A percentile compares a stretch with the other conserved stretches of the same genome.
Conservation (phyloP, 2,113 vertebrate species). For the Gopherus flavomarginatus region DNA sequence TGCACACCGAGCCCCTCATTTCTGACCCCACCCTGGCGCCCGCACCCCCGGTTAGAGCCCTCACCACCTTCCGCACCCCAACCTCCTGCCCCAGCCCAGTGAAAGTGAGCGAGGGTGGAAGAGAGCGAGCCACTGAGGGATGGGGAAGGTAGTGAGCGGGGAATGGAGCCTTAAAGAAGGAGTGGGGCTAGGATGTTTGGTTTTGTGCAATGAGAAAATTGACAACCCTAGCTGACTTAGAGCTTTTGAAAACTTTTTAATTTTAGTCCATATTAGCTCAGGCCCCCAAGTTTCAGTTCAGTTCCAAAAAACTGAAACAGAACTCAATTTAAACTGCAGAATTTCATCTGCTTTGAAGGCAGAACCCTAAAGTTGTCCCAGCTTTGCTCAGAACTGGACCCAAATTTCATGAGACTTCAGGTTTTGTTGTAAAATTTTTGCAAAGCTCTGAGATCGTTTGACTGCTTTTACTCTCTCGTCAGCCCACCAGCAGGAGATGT, state of each 20-base stretch:
- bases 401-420: neutral
- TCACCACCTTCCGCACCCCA: too few relatives aligned
- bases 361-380: neutral
- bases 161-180: too few relatives aligned
- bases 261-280: neutral
- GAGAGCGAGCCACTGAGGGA: too few relatives aligned
- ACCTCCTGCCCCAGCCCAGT: too few relatives aligned
- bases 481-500: neutral
- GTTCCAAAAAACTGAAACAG: fast-evolving
- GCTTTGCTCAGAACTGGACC: neutral
- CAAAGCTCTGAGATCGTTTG: neutral
- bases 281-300: neutral
- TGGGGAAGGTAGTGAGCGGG: too few relatives aligned
- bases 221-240: neutral
- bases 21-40: too few relatives aligned
- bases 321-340: neutral
- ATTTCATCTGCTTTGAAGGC: neutral
- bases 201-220: too few relatives aligned
- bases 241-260: neutral
- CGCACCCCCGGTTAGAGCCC: too few relatives aligned
- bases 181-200: too few relatives aligned
- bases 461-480: neutral
- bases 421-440: fast-evolving
- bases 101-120: too few relatives aligned
- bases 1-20: too few relatives aligned